Evolutionary conservation across 2,113 vertebrate genomes (phyloP), one percentile per base, ranked within the genome.

Genomic region (Paradoxurus hermaphroditus): DNA sequence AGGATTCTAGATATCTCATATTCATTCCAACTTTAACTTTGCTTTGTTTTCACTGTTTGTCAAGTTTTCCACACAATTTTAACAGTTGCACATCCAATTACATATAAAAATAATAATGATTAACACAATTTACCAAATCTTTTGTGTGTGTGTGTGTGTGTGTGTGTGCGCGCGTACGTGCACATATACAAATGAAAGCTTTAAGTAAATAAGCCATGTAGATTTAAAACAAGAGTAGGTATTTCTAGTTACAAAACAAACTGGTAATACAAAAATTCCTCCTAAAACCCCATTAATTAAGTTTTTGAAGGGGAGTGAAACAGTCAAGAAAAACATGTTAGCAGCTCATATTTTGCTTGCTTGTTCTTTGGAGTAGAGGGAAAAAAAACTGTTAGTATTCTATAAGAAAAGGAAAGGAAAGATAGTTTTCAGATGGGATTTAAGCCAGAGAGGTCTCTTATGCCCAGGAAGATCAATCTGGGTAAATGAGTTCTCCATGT

Each of bases 401-500:
- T 91, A 4, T 83, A 86, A 96, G 93, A 97, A 97, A 96, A 67
- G 36, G 29, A 19, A 14, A 73, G 51, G 62, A 90, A 98, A 95
- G 83, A 86, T 39, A 84, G 1, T 94, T 97, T 98, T 97, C 79
- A 97, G 70, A 90, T 67, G 67, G 31, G 36, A 91, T 81, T 98
- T 97, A 95, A 97, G 87, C 18, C 65, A 92, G 94, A 89, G 92
- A 92, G 73, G 12, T 85, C 92, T 98, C 87, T 79, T 97, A 96
- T 93, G 90, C 81, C 78, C 95, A 98, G 92, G 94, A 98, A 98
- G 96, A 89, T 96, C 73, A 97, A 86, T 90, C 92, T 97, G 79
- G 59, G 90, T 94, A 98, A 98, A 98, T 95, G n/a, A 97, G 72
- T 98, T 98, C 56, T 98, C 59, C 90, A 19, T 73, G 73, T 97